Evolutionary conservation across 2,113 vertebrate species (phyloP).

Genomic region (Amphiprion percula): DNA sequence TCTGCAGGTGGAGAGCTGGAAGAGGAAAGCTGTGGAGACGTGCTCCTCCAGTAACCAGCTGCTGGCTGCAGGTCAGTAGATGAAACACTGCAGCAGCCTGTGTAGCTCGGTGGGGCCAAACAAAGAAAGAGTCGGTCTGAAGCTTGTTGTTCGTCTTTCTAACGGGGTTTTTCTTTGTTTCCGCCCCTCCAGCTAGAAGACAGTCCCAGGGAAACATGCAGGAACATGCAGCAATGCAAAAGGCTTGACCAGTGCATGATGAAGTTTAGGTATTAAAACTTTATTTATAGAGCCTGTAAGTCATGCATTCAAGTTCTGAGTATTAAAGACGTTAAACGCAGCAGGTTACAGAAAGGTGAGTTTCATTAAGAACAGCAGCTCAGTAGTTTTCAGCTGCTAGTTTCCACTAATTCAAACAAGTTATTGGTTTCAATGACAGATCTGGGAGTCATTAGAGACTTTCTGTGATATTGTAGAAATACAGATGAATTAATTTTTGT

Average conservation of each 20-base stretch:
- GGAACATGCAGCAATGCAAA: constrained; percentile 74
- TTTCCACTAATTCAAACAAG: too few relatives aligned
- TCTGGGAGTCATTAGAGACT: too few relatives aligned
- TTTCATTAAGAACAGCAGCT: too few relatives aligned
- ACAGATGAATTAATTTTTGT: too few relatives aligned
- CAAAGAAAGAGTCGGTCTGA: constrained; percentile 68
- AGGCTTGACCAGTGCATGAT: constrained; percentile 70
- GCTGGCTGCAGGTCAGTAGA: constrained; percentile 86
- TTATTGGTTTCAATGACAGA: too few relatives aligned
- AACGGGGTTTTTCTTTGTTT: constrained; percentile 81
- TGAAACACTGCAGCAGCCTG: background rate
- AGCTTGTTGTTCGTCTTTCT: constrained; percentile 52
- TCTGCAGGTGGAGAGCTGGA: constrained; percentile 89
- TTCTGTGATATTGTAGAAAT: too few relatives aligned
- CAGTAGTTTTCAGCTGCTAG: too few relatives aligned
- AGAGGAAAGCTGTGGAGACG: constrained; percentile 84
- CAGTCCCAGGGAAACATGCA: constrained; percentile 73
- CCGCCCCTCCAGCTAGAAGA: constrained; percentile 78
- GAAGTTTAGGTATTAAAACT: constrained; percentile 66
- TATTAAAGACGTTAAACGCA: too few relatives aligned
- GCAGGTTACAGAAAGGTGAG: too few relatives aligned
- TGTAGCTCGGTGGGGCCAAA: constrained; percentile 69
- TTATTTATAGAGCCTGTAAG: too few relatives aligned
- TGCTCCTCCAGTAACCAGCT: constrained; percentile 89
- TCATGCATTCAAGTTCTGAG: too few relatives aligned